Conservation (phyloP, 2,113 vertebrate species). For the Ceyx cyanopectus region DNA sequence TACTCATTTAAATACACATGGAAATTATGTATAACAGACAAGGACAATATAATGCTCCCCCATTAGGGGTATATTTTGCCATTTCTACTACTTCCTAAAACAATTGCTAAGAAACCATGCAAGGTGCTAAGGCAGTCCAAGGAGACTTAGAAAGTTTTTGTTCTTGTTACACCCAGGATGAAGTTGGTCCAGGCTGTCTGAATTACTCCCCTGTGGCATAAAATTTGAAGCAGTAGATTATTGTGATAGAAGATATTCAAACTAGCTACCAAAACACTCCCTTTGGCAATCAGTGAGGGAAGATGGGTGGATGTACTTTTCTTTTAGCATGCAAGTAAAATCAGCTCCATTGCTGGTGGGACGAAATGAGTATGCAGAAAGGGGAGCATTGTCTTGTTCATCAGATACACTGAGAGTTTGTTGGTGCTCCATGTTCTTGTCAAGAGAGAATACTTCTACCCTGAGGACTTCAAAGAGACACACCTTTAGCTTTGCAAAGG, state of each 20-base stretch:
- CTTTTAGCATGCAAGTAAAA: background rate
- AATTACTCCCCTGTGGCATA: background rate
- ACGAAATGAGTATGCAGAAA: background rate
- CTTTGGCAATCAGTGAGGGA: background rate
- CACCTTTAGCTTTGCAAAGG: constrained; percentile 7
- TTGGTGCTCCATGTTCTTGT: background rate
- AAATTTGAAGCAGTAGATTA: background rate
- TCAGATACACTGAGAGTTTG: background rate
- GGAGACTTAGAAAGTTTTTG: background rate
- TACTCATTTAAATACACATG: constrained; percentile 19
- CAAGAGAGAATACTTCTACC: background rate
- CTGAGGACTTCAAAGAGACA: constrained; percentile 6
- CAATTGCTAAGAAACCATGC: background rate
- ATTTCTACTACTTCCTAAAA: constrained; percentile 9
- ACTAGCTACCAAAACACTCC: background rate
- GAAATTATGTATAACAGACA: background rate
- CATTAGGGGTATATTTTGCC: constrained; percentile 21
- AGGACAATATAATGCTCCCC: constrained; percentile 14
- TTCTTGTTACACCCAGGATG: background rate
- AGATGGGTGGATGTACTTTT: background rate
- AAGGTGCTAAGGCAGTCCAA: background rate
- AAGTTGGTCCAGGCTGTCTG: background rate
- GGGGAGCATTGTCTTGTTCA: background rate
- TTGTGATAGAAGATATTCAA: background rate
- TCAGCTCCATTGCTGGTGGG: background rate